These are phyloP conservation scores for Xiphophorus maculatus DNA, from an alignment of 2,113 vertebrate species.

Conservation along the genomic window DNA sequence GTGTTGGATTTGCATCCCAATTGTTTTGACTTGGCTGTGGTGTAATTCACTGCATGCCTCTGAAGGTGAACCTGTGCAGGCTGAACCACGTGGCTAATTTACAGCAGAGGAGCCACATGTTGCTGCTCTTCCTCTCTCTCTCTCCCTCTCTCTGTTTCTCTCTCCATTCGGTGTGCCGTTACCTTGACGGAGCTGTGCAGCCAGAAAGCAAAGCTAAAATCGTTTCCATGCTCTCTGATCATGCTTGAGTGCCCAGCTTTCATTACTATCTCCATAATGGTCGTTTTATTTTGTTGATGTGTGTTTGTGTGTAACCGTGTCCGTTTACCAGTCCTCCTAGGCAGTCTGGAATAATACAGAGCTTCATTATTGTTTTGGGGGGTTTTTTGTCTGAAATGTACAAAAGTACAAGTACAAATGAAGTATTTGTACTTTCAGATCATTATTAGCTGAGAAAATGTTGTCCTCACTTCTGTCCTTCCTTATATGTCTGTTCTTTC, in stretches of 20 bases:
- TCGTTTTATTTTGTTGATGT: slow-evolving; percentile 49
- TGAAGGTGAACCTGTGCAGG: slow-evolving; percentile 76
- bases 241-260: slow-evolving; percentile 54
- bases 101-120: slow-evolving; percentile 54
- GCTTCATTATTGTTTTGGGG: neutral
- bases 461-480: neutral
- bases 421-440: neutral
- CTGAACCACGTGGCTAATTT: slow-evolving; percentile 73
- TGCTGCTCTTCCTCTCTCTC: slow-evolving; percentile 9
- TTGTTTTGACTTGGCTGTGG: slow-evolving; percentile 74
- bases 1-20: slow-evolving; percentile 78
- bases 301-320: neutral
- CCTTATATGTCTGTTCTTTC: neutral
- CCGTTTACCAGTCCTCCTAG: neutral
- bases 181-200: slow-evolving; percentile 8
- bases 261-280: slow-evolving; percentile 56
- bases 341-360: neutral
- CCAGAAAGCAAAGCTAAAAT: slow-evolving; percentile 26
- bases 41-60: slow-evolving; percentile 70
- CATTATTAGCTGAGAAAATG: neutral
- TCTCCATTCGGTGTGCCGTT: slow-evolving; percentile 48
- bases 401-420: no score
- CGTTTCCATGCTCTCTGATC: slow-evolving; percentile 38
- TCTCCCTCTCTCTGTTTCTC: neutral
- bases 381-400: neutral